Evolutionary conservation across 1,140 invertebrate genomes (phyloP), one percentile per base, ranked within the genome.

Genomic region (Episyrphus balteatus): DNA sequence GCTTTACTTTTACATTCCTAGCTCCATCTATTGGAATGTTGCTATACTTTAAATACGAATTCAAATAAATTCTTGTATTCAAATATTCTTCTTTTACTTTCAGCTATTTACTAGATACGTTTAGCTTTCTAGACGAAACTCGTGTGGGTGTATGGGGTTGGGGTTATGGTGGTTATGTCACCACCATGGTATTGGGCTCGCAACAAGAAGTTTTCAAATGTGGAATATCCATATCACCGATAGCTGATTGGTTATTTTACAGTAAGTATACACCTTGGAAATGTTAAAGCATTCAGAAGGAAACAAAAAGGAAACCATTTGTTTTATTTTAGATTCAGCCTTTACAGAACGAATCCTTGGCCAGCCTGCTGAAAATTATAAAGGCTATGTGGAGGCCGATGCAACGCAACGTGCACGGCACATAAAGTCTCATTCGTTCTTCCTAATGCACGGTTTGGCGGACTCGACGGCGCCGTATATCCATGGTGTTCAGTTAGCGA

Each of bases 151-250:
- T 96, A 39, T 94, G 88, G 89, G 92, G 92, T n/a, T 91, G 89
- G 89, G 91, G 90, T n/a, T 95, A 93, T 68, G 92, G 92, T 10
- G 92, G 91, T 1, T 97, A 92, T 69, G 84, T 93, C 13, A 89
- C 90, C 1, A 78, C 88, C 33, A 89, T 90, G 81, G 81, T 89
- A 30, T 75, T 96, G 34, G 87, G 88, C 11, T 84, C 82, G 9
- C 86, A 90, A 58, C 84, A 89, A 57, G 78, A 83, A 55, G 78
- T 88, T 17, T 89, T 92, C 68, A 88, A 90, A 58, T 96, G 92
- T 68, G 92, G 90, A 39, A 84, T 94, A 42, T 82, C 91, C 8
- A 85, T 96, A 2, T 92, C 92, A 55, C 93, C 93, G 1, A 91
- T 96, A 47, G 83, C 91, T 3, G 91, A 93, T 68, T 97, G 91